A percentile compares a stretch with the other conserved stretches of the same genome.
Evolutionary conservation across 2,797 vertebrate genomes (phyloP).

Genomic region (Pachyuromys duprasi): DNA sequence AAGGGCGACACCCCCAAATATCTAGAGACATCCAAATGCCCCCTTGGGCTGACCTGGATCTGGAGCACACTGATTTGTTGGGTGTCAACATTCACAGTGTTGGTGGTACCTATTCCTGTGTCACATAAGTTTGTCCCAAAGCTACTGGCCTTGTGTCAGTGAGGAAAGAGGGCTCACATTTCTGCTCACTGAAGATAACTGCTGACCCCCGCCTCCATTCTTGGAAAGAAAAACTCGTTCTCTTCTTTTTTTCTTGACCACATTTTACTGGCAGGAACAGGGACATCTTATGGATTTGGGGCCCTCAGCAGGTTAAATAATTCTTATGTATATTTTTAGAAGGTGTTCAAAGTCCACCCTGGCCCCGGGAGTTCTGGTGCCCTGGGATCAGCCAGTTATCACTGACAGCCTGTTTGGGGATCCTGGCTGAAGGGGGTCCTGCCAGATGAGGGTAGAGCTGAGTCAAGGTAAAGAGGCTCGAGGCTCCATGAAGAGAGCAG

Average conservation of each 20-base stretch:
- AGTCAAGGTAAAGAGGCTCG: background rate
- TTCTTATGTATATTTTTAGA: background rate
- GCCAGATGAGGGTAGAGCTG: slow-evolving; percentile 46
- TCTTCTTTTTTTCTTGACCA: background rate
- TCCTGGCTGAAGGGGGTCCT: slow-evolving; percentile 23
- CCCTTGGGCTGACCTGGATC: background rate
- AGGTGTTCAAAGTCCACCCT: background rate
- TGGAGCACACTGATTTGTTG: background rate
- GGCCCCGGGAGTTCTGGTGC: background rate
- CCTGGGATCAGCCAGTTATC: background rate
- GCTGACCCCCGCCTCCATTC: background rate
- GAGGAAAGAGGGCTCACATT: background rate
- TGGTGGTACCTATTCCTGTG: background rate
- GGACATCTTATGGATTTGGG: background rate
- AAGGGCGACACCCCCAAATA: background rate
- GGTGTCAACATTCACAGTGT: background rate
- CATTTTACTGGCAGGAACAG: background rate
- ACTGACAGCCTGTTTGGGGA: slow-evolving; percentile 64
- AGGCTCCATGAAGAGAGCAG: background rate
- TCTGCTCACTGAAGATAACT: background rate
- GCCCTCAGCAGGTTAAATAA: background rate
- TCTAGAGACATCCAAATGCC: background rate
- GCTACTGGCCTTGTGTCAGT: no score
- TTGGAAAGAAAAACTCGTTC: background rate
- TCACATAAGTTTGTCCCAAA: background rate